Conservation (phyloP, 2,797 vertebrate genomes). For the Sebastiscus albofasciatus region DNA sequence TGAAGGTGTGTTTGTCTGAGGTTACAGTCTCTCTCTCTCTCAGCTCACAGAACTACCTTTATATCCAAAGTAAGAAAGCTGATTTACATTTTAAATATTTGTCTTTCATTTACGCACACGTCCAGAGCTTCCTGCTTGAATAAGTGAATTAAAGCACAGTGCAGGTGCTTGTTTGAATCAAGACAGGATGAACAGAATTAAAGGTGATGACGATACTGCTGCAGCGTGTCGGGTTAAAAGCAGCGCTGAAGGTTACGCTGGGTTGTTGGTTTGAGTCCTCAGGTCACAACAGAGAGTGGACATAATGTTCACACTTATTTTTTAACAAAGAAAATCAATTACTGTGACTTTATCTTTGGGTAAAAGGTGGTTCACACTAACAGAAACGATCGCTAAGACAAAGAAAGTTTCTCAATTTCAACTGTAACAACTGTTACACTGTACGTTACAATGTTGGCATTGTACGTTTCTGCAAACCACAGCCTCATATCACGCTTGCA, state of each 20-base stretch:
- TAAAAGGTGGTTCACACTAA: fast-evolving
- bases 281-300: too few relatives aligned
- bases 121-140: neutral
- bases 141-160: neutral
- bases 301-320: neutral
- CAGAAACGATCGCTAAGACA: neutral
- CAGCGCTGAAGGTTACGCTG: too few relatives aligned
- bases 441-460: too few relatives aligned
- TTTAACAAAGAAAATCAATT: neutral
- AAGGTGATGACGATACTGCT: neutral
- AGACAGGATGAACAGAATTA: neutral
- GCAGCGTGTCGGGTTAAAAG: neutral
- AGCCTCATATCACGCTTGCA: too few relatives aligned
- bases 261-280: too few relatives aligned
- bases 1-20: neutral
- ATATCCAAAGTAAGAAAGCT: neutral
- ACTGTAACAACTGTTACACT: neutral
- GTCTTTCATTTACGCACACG: neutral
- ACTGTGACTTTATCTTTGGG: neutral
- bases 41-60: neutral
- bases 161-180: neutral
- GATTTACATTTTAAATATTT: constrained; percentile 19
- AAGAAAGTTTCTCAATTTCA: neutral
- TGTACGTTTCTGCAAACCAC: too few relatives aligned
- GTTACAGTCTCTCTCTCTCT: neutral